phyloP scores from a whole-genome alignment of 2,888 invertebrate species.

The Pheosia tremula region DNA sequence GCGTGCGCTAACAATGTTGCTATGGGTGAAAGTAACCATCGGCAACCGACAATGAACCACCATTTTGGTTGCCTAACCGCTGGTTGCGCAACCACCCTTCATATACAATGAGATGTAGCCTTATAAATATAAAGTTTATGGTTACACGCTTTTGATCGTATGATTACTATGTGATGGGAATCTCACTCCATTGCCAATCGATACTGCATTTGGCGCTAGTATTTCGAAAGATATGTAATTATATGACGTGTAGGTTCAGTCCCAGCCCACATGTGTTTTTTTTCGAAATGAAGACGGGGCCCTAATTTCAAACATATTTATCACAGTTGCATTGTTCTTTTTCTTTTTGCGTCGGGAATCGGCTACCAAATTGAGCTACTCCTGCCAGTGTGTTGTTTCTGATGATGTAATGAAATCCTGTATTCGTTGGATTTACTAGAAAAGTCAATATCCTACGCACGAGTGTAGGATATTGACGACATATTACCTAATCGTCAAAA shows the following conservation, averaged over 20 bases:
- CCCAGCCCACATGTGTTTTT: background rate
- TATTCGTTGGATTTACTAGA: too few species aligned
- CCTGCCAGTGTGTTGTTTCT: too few species aligned
- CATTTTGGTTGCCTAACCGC: conserved; percentile 25
- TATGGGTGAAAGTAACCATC: conserved; percentile 44
- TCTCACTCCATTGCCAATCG: background rate
- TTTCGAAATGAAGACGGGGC: background rate
- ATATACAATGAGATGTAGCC: background rate
- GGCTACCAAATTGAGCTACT: too few species aligned
- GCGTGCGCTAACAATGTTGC: conserved; percentile 25
- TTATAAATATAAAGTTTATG: background rate
- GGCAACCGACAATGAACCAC: conserved; percentile 32
- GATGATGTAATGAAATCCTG: too few species aligned
- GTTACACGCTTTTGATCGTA: conserved; percentile 1
- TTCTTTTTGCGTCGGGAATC: too few species aligned
- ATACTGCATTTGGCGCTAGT: background rate
- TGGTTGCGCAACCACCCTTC: conserved; percentile 38
- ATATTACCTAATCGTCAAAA: too few species aligned
- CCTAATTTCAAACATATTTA: too few species aligned
- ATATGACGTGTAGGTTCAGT: background rate
- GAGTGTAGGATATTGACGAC: too few species aligned
- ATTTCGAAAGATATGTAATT: too few species aligned
- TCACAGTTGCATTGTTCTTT: too few species aligned
- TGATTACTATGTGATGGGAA: background rate
- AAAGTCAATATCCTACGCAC: too few species aligned